phyloP scores from a whole-genome alignment of 2,888 invertebrate species.

The Himalopsyche tibetana region DNA sequence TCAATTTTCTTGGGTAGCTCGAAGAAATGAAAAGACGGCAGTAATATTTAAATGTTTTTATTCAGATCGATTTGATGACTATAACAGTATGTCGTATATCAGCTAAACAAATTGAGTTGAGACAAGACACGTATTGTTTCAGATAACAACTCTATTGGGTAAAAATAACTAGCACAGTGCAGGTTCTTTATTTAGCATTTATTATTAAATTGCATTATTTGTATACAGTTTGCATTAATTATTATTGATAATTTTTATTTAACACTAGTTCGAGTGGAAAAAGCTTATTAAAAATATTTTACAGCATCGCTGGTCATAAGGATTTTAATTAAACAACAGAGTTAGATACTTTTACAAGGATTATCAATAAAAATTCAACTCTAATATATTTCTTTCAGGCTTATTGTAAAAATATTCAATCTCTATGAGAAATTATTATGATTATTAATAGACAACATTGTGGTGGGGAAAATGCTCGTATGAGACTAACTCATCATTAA shows the following conservation, averaged over 20 bases:
- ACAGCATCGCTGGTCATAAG: conserved; percentile 52
- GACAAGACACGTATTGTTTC: conserved; percentile 48
- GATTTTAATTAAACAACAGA: conserved; percentile 10
- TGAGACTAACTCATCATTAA: neutral
- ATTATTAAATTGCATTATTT: conserved; percentile 37
- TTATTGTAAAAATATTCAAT: conserved; percentile 30
- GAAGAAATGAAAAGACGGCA: neutral
- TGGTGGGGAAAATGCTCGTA: neutral
- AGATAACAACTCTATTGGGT: conserved; percentile 27
- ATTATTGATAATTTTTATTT: conserved; percentile 5
- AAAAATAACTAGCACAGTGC: conserved; percentile 53
- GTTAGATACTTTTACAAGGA: conserved; percentile 15
- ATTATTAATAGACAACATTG: conserved; percentile 36
- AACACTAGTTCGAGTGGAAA: conserved; percentile 50
- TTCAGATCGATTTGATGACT: conserved; percentile 51
- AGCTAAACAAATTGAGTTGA: conserved; percentile 49
- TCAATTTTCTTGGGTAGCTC: no score
- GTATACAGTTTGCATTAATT: conserved; percentile 38
- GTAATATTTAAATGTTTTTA: conserved; percentile 48
- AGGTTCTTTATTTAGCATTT: conserved; percentile 45
- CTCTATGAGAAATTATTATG: conserved; percentile 15
- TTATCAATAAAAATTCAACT: conserved; percentile 12
- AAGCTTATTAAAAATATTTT: conserved; percentile 50
- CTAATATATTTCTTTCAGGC: conserved; percentile 20
- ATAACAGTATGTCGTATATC: conserved; percentile 58